These are phyloP conservation scores for Trisateles emortualis DNA, from an alignment of 2,888 invertebrate genomes.

Conservation along the genomic window DNA sequence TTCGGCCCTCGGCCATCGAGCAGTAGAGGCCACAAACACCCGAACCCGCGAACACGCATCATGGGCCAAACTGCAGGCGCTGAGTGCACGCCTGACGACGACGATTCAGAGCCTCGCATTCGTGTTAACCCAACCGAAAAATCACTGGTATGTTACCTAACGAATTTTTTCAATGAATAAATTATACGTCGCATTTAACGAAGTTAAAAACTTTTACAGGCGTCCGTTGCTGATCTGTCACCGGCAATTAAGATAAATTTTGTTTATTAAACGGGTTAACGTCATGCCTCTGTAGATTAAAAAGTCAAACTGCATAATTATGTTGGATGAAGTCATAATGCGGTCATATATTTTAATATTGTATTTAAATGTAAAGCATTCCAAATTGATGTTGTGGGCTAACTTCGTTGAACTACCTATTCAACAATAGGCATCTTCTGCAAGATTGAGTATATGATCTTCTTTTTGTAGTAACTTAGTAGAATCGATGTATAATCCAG, in stretches of 20 bases:
- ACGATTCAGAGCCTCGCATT: conserved; percentile 82
- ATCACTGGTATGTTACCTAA: conserved; percentile 80
- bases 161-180: conserved; percentile 11
- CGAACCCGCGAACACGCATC: conserved; percentile 44
- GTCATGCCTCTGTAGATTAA: no score
- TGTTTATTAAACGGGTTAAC: no score
- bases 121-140: conserved; percentile 81
- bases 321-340: no score
- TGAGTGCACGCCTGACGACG: conserved; percentile 84
- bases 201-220: conserved; percentile 18
- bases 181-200: conserved; percentile 6
- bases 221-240: neutral
- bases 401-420: no score
- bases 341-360: no score
- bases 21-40: conserved; percentile 39
- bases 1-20: conserved; percentile 16
- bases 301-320: no score
- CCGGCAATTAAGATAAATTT: neutral
- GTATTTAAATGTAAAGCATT: no score
- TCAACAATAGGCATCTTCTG: no score
- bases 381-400: no score
- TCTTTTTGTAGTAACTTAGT: no score
- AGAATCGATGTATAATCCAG: no score
- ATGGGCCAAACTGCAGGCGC: conserved; percentile 86
- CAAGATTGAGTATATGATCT: no score